Conservation (phyloP, 2,888 invertebrate genomes). For the Nemotelus nigrinus region DNA sequence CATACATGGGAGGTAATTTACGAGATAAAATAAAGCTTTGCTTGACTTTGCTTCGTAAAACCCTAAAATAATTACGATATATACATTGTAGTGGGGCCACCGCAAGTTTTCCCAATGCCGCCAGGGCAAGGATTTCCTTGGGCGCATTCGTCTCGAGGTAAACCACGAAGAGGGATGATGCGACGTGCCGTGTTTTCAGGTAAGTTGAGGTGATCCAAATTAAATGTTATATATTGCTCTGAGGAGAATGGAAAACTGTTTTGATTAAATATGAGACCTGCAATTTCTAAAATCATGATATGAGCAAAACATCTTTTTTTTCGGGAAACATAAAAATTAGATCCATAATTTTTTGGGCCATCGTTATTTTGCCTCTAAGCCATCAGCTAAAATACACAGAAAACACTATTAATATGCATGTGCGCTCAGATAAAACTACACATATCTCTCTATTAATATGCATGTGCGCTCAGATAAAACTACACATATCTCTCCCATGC, state of each 20-base stretch:
- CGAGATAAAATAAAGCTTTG: not conserved
- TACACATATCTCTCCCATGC: too few species aligned
- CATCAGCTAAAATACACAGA: too few species aligned
- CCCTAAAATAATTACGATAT: constrained; percentile 20
- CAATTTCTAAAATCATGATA: not conserved
- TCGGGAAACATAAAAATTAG: too few species aligned
- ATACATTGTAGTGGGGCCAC: constrained; percentile 61
- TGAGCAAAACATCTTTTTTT: too few species aligned
- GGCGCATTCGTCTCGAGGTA: constrained; percentile 91
- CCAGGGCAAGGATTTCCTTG: constrained; percentile 79
- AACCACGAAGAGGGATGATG: constrained; percentile 97
- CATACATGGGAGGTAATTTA: constrained; percentile 76
- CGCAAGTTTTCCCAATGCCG: constrained; percentile 72
- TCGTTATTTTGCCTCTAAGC: too few species aligned
- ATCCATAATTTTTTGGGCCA: too few species aligned
- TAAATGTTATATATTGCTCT: not conserved
- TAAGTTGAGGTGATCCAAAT: constrained; percentile 53
- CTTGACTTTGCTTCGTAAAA: constrained; percentile 8
- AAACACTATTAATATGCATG: too few species aligned
- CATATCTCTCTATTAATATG: too few species aligned
- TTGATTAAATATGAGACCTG: not conserved
- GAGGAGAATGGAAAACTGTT: not conserved
- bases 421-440: too few species aligned
- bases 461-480: too few species aligned
- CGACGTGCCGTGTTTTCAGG: constrained; percentile 92